Conservation (phyloP, 2,113 vertebrate genomes). For the Gallinago undulata region DNA sequence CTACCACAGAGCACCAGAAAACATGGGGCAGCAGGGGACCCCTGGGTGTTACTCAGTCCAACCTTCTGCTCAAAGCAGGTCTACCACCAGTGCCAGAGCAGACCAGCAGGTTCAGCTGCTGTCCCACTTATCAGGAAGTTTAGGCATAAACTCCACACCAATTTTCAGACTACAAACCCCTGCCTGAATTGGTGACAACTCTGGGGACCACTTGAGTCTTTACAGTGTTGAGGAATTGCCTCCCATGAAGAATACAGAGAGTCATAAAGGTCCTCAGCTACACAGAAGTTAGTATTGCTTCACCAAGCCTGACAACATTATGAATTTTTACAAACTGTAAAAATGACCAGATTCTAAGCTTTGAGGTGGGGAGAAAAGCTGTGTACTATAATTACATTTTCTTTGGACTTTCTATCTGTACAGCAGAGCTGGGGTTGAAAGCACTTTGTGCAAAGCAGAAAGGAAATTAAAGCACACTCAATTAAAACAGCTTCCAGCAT, state of each 20-base stretch:
- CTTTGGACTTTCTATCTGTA: neutral
- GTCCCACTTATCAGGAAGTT: neutral
- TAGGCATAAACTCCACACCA: neutral
- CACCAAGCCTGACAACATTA: neutral
- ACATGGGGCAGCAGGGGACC: fast-evolving
- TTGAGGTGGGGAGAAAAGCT: neutral
- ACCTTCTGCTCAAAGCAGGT: neutral
- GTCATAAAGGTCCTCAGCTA: neutral
- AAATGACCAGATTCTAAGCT: neutral
- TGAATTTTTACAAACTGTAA: neutral
- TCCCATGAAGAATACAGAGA: neutral
- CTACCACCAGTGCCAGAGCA: neutral
- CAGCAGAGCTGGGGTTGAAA: neutral
- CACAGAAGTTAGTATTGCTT: neutral
- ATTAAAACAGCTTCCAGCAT: neutral
- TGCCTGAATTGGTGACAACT: neutral
- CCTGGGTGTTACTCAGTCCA: neutral
- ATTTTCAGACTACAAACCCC: neutral
- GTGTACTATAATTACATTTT: neutral
- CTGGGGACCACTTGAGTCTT: neutral
- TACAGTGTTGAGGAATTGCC: neutral
- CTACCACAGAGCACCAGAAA: neutral
- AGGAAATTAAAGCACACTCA: neutral
- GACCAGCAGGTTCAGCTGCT: neutral
- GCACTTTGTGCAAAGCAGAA: neutral